Evolutionary conservation across 2,797 vertebrate species (phyloP), one percentile per base, ranked within the genome.

Genomic region (Neostethus bicornis): DNA sequence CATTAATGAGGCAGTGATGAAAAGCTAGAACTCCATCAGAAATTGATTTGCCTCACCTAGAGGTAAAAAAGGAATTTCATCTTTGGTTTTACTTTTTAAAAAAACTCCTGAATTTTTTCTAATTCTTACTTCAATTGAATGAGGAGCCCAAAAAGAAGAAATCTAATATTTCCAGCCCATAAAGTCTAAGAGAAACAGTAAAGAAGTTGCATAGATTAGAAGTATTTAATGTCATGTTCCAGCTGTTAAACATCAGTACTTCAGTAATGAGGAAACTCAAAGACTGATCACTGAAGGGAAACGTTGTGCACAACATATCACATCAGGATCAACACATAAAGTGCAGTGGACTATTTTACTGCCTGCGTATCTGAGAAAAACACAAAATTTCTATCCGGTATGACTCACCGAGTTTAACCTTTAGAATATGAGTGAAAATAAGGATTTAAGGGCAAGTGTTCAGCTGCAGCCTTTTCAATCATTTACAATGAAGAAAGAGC

Each of bases 141-240:
- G n/a, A 28, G 45, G 23, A n/a, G 7, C 46, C 51, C 52, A 51
- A 55, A n/a, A 54, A 71, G 61, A 46, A 70, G 74, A 70, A 45
- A 75, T 55, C 58, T 61, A 56, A 51, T 49, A 49, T 45, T 52
- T 63, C 20, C 58, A 55, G 41, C 67, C 50, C 41, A 57, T 56
- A 69, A 58, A 55, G 32, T 51, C n/a, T 20, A 20, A 46, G 28
- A 16, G 45, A 11, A 41, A 7, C 9, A 44, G 60, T 63, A 10
- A 5, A 55, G 70, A 21, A 44, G 38, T 11, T 48, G 29, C 4
- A 0, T 25, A 26, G 41, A 9, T 23, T 25, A 77, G 44, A 42
- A 29, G 5, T 37, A 39, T 31, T 51, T 23, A 20, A 26, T 16
- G 14, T 37, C 23, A 11, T 34, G 38, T 39, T 14, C 10, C 31